Base-by-base conservation (phyloP, 2,797 vertebrate species). In the Buceros bicornis region DNA sequence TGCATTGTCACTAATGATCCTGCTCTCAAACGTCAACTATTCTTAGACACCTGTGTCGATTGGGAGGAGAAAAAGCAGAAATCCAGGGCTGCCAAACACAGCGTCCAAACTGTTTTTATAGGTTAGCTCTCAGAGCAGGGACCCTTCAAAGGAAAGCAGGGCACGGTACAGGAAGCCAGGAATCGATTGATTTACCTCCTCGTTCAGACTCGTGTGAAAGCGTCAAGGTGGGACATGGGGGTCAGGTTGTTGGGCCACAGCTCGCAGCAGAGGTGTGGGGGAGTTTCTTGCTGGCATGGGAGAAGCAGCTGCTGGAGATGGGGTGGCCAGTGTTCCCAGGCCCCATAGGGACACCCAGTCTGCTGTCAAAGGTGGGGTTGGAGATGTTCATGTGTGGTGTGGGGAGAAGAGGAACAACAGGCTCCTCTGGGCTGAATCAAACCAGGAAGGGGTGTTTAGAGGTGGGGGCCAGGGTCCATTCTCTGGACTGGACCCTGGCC, bases 341-440 rank as follows among this genome's bases (percentile, higher is more conserved):
- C n/a, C 14, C 53, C 18, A 18, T 6, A 0, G 16, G 26, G 33
- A 43, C 3, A 11, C 7, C 12, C 0, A 0, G 66, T 22, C 8
- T 3, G 40, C 22, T 5, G n/a, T 2, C 16, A 53, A 22, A n/a
- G 3, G 0, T 0, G 5, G 33, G 0, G 0, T 22, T 3, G 2
- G 18, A 6, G 3, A 8, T 0, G 0, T 20, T 18, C 25, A 7
- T 22, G 28, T 24, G 22, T 19, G 56, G 19, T 10, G 6, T 7
- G 8, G 20, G 40, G 10, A 47, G 29, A 11, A 60, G 29, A 20
- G 42, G 21, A n/a, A 61, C 35, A 72, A 29, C 5, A 8, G n/a
- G 45, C 67, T 53, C n/a, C 21, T 13, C 60, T 29, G 45, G 29
- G 37, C 82, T 73, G 77, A 37, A 33, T 37, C 26, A 8, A 37